These are phyloP conservation scores for Arctia plantaginis DNA, from an alignment of 2,888 invertebrate species.

Conservation along the genomic window DNA sequence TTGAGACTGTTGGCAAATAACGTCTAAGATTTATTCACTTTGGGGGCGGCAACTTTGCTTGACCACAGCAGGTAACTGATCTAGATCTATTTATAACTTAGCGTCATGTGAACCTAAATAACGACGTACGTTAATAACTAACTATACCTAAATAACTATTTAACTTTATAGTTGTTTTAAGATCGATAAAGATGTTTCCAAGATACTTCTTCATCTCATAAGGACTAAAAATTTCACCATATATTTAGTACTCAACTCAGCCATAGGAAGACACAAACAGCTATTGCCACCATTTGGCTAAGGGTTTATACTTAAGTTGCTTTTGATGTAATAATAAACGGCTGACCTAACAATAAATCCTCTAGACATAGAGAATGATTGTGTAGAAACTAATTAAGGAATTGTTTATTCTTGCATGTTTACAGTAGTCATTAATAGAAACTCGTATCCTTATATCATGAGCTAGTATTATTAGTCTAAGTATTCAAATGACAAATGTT, in stretches of 20 bases:
- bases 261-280: constrained; percentile 4
- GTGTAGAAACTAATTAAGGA: constrained; percentile 49
- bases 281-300: neutral
- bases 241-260: neutral
- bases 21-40: constrained; percentile 1
- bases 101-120: constrained; percentile 8
- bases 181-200: neutral
- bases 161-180: constrained; percentile 5
- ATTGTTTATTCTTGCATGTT: constrained; percentile 29
- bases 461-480: constrained; percentile 32
- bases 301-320: neutral
- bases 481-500: constrained; percentile 37
- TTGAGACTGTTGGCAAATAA: neutral
- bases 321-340: too few species aligned
- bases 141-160: too few species aligned
- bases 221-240: neutral
- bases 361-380: constrained; percentile 34
- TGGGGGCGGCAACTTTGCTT: constrained; percentile 1
- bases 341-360: constrained; percentile 27
- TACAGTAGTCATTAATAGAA: constrained; percentile 34
- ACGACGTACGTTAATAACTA: too few species aligned
- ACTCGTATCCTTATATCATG: constrained; percentile 43
- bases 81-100: constrained; percentile 16
- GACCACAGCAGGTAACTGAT: neutral
- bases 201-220: neutral